phyloP scores from a whole-genome alignment of 2,113 vertebrate genomes.

The Malurus elegans region DNA sequence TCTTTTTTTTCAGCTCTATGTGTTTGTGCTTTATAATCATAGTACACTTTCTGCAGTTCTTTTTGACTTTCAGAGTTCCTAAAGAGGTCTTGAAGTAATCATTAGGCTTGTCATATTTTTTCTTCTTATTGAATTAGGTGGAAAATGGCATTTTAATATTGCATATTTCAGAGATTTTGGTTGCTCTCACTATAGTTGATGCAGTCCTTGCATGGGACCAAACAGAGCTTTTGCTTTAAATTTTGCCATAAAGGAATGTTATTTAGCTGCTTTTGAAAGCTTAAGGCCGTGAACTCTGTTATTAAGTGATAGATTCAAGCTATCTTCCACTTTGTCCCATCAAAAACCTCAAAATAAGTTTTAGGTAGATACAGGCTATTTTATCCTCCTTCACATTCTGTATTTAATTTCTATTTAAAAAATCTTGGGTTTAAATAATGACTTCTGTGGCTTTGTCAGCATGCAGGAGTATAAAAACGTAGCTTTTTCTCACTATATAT shows the following conservation, averaged over 20 bases:
- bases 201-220: not conserved
- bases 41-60: not conserved
- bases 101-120: not conserved
- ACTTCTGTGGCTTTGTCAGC: not conserved
- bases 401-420: not conserved
- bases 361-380: not conserved
- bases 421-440: not conserved
- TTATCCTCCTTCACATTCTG: not conserved
- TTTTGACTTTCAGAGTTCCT: not conserved
- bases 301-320: not conserved
- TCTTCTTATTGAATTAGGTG: not conserved
- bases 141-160: not conserved
- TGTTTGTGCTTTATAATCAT: not conserved
- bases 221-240: not conserved
- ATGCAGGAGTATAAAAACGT: not conserved
- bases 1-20: not conserved
- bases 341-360: not conserved
- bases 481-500: not conserved
- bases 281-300: not conserved
- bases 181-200: not conserved
- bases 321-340: not conserved
- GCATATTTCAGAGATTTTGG: not conserved
- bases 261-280: not conserved
- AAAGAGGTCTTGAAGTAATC: not conserved
- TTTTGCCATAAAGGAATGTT: not conserved